These are phyloP conservation scores for Deroplatys truncata DNA, from an alignment of 2,888 invertebrate genomes.

Conservation along the genomic window DNA sequence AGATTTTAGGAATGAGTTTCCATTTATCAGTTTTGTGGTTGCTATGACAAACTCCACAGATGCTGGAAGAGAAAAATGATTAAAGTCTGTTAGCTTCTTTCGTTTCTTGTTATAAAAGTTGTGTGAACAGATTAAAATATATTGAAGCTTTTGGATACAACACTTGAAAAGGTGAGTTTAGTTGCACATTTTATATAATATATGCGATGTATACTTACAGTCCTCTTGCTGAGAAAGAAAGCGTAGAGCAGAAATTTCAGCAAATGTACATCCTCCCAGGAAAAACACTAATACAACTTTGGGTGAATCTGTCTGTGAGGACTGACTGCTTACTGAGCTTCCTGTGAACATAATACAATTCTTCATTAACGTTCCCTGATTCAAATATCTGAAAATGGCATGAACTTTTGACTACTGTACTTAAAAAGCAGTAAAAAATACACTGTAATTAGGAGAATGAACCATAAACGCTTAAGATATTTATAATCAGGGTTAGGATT, in stretches of 20 bases:
- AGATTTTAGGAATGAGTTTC: slow-evolving; percentile 76
- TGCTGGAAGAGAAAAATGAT: slow-evolving; percentile 43
- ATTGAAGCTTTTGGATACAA: background rate
- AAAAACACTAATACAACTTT: slow-evolving; percentile 87
- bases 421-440: no score
- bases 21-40: slow-evolving; percentile 90
- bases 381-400: no score
- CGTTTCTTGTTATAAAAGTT: background rate
- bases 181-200: background rate
- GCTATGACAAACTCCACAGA: slow-evolving; percentile 86
- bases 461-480: no score
- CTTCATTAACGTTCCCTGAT: background rate
- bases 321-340: slow-evolving; percentile 56
- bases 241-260: slow-evolving; percentile 68
- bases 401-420: no score
- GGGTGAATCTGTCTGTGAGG: slow-evolving; percentile 55
- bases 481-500: no score
- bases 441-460: no score
- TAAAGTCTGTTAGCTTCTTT: background rate
- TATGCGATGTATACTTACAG: slow-evolving; percentile 39
- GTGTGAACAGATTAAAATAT: background rate
- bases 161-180: background rate
- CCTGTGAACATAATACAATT: slow-evolving; percentile 37
- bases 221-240: slow-evolving; percentile 55
- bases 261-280: slow-evolving; percentile 94